Base-by-base conservation (phyloP, 53 echinoderm and acorn worm genomes). In the Glandiceps talaboti region DNA sequence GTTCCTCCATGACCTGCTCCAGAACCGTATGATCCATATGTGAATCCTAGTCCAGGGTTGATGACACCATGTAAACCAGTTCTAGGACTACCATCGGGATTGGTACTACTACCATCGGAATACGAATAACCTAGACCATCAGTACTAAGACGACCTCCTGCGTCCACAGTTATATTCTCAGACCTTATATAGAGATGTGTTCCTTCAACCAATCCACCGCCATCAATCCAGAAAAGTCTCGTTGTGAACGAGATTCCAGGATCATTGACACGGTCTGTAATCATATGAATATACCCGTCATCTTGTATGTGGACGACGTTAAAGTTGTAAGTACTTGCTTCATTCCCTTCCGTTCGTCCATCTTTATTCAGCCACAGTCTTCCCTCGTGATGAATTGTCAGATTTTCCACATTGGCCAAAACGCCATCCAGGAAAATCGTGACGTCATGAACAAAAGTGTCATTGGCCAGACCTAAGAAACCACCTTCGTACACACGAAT, bases 1-100 rank as follows among this genome's bases (percentile, higher is more conserved):
- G 90, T 94, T 0, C 94, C 94, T 30, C 94, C 94, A 86, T 94
- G 94, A 0, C 94, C 94, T 73, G 88, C 94, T 45, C 94, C 94
- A 0, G 91, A 76, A 14, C 91, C 87, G 30, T 30, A 27, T 30
- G 32, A 28, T 14, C 85, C 79, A 33, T 85, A 77, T 30, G 30
- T 27, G 30, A 85, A 84, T 72, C 94, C 94, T 1, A 77, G 75
- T 14, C 94, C 94, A 78, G 78, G 86, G 82, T 94, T 94, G 87
- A 94, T 91, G 76, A 94, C 82, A 29, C 94, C 94, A 82, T 94
- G 94, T 14, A 90, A 81, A 27, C 94, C 94, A 75, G 75, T 79
- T 31, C 89, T 30, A 32, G 29, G 84, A 74, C 88, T 88, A 32
- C 94, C 94, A 79, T 94, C 90, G 6, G 85, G 81, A 75, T 88